A percentile compares a stretch with the other conserved stretches of the same genome.
Conservation (phyloP, 64 coral and sea anemone genomes). For the Astreopora myriophthalma region DNA sequence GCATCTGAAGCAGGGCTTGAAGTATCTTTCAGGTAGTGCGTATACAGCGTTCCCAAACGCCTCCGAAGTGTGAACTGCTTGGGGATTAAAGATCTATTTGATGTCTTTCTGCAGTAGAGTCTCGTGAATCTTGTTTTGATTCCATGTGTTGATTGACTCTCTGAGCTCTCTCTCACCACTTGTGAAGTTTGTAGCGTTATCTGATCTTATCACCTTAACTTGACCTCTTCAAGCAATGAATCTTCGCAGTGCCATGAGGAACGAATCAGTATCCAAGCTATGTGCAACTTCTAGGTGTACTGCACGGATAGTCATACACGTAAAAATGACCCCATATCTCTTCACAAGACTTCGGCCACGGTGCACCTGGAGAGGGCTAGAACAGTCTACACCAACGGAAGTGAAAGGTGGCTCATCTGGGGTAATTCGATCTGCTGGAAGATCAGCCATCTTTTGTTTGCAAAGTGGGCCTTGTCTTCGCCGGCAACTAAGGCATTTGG, state of each 20-base stretch:
- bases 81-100: background rate
- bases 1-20: background rate
- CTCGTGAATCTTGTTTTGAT: background rate
- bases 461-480: background rate
- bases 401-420: background rate
- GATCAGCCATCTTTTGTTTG: constrained; percentile 32
- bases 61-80: background rate
- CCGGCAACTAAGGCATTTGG: background rate
- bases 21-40: constrained; percentile 6
- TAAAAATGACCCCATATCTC: background rate
- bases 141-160: background rate
- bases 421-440: background rate
- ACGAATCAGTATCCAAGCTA: background rate
- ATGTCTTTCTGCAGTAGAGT: background rate
- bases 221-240: constrained; percentile 22
- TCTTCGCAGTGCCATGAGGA: background rate
- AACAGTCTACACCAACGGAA: background rate
- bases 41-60: constrained; percentile 38
- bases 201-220: background rate
- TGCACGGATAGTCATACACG: background rate
- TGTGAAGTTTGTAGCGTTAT: constrained; percentile 1
- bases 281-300: background rate
- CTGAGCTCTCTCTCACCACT: background rate
- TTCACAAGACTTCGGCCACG: background rate
- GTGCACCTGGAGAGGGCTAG: background rate